phyloP scores from a whole-genome alignment of 2,113 vertebrate genomes.

The Pteropus alecto region DNA sequence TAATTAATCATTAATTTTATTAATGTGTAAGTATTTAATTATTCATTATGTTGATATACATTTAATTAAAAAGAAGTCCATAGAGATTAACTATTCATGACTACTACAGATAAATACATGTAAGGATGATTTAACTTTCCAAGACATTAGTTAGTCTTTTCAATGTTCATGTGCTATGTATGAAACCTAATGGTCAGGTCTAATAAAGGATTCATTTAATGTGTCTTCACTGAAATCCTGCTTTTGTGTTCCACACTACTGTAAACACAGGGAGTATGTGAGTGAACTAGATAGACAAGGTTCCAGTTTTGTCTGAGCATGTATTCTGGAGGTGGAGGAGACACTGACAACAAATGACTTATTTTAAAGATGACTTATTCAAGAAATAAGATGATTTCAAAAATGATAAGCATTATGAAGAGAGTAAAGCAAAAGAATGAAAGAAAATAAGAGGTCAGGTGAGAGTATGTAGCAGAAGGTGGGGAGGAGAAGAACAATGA shows the following conservation, averaged over 20 bases:
- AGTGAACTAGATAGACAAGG: neutral
- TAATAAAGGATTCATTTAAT: neutral
- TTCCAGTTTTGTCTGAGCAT: neutral
- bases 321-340: neutral
- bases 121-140: neutral
- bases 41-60: neutral
- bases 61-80: neutral
- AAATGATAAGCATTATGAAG: neutral
- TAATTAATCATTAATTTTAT: constrained; percentile 42
- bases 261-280: neutral
- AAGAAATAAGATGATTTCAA: neutral
- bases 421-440: neutral
- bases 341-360: neutral
- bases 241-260: neutral
- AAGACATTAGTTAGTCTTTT: neutral
- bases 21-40: neutral
- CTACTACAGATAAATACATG: neutral
- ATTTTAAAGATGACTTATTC: neutral
- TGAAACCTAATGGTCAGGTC: neutral
- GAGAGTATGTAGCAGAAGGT: no score
- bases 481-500: neutral
- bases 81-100: neutral
- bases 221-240: neutral
- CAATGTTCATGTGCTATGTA: neutral
- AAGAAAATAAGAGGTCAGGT: neutral